Evolutionary conservation across 1,140 invertebrate species (phyloP).

Genomic region (Calliopsis andreniformis): DNA sequence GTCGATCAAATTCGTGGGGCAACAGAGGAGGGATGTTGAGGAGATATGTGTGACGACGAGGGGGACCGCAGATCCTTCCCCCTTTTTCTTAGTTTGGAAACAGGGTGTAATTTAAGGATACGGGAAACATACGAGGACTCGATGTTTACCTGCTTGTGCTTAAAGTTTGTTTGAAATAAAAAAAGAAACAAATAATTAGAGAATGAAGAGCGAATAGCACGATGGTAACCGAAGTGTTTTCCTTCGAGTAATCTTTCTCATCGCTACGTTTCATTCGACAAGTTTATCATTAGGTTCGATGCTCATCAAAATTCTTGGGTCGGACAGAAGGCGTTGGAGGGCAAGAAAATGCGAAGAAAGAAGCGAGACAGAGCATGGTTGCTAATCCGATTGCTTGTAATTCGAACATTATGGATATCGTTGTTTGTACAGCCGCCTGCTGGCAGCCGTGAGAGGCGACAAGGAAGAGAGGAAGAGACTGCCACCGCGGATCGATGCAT

Average conservation of each 20-base stretch:
- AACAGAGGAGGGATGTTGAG: conserved; percentile 27
- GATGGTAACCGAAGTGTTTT: too few species aligned
- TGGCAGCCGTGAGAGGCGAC: conserved; percentile 49
- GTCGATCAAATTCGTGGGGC: conserved; percentile 27
- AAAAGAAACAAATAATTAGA: too few species aligned
- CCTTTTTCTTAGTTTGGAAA: background rate
- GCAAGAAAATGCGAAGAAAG: conserved; percentile 6
- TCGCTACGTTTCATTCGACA: too few species aligned
- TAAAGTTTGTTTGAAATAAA: too few species aligned
- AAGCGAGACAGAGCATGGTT: conserved; percentile 52
- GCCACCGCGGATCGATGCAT: conserved; percentile 66
- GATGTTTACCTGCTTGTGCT: conserved; percentile 2
- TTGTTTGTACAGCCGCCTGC: conserved; percentile 65
- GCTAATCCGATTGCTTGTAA: conserved; percentile 65
- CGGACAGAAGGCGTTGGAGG: too few species aligned
- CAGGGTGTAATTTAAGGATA: conserved; percentile 3
- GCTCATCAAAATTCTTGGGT: too few species aligned
- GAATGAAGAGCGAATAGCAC: too few species aligned
- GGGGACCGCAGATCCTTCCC: background rate
- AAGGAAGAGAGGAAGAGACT: conserved; percentile 47
- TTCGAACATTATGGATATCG: conserved; percentile 67
- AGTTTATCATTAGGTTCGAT: too few species aligned
- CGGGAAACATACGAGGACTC: background rate
- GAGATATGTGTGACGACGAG: conserved; percentile 8
- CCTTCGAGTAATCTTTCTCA: too few species aligned